Evolutionary conservation across 2,888 invertebrate species (phyloP), one percentile per base, ranked within the genome.

Genomic region (Luperina nickerlii): DNA sequence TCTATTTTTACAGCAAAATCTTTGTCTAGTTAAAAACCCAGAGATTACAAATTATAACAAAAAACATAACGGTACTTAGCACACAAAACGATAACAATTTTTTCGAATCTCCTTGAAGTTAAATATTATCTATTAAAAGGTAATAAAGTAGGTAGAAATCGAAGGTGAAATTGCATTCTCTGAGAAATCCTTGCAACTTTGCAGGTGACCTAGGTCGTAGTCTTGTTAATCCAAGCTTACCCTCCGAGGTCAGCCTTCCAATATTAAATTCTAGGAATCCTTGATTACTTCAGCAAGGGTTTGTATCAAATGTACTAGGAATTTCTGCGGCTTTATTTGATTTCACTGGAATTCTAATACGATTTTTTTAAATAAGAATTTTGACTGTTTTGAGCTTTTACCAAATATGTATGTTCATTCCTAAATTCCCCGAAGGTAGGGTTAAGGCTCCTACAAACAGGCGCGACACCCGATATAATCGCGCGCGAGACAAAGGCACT

Each of bases 91-190:
- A 42, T 24, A 24, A 32, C 7, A 42, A 8, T 66, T 0, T 7
- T 63, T 24, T 54, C 3, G 4, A 27, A 69, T 66, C 38, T 79
- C 48, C 38, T 79, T 79, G 24, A 79, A 65, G 15, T 45, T 48
- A 24, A 42, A 79, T 24, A 79, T 66, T 27, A 42, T 62, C 60
- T 77, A 62, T 51, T 62, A 27, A 27, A 62, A 67, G 48, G 20
- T n/a, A 27, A 60, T 15, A 54, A 15, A 45, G 57, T 70, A 67
- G 51, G 32, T 32, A 32, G 69, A 45, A 15, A 67, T 62, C 60
- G 62, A 76, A 82, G 82, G 82, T 71, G 15, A 78, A 54, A 66
- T 66, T 69, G 57, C 71, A 73, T 62, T 82, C 32, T 38, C 76
- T 11, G 27, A 38, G 70, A 81, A 81, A 75, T 81, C 70, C 81